Percentiles rank a stretch among this genome's conserved stretches.
These are phyloP conservation scores for Megalops atlanticus DNA, from an alignment of 2,113 vertebrate species.

Conservation along the genomic window DNA sequence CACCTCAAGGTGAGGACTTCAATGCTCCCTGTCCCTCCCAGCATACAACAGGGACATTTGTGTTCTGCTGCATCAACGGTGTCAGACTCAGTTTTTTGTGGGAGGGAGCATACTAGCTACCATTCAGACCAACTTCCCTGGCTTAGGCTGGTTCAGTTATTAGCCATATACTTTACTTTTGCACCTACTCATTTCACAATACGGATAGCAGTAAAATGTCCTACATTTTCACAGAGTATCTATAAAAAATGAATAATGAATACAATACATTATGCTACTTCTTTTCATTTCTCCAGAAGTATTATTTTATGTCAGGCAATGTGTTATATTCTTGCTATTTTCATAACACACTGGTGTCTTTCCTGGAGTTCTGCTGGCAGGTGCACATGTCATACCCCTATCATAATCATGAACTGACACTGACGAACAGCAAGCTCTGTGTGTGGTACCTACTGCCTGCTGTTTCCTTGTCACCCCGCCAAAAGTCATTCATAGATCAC, in stretches of 20 bases:
- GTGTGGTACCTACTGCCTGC: background rate
- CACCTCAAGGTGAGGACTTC: constrained; percentile 87
- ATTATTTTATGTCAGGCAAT: background rate
- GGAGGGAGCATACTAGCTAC: no score
- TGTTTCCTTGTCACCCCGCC: background rate
- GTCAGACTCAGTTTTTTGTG: background rate
- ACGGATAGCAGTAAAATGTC: no score
- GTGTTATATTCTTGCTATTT: background rate
- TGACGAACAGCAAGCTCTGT: background rate
- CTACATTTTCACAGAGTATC: no score
- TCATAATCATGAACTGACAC: background rate
- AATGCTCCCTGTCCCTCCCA: background rate
- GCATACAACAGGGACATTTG: background rate
- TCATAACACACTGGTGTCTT: background rate
- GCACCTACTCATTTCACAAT: no score
- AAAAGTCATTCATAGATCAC: background rate
- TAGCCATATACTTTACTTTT: no score
- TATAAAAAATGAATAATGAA: background rate
- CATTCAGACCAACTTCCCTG: no score
- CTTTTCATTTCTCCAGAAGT: background rate
- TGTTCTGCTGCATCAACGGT: background rate
- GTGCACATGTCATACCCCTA: background rate
- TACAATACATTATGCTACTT: background rate
- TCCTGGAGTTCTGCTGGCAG: background rate
- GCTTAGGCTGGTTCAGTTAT: no score